A percentile compares a stretch with the other conserved stretches of the same genome.
These are phyloP conservation scores for Sinelater perroti DNA, from an alignment of 2,888 invertebrate species.

Conservation along the genomic window DNA sequence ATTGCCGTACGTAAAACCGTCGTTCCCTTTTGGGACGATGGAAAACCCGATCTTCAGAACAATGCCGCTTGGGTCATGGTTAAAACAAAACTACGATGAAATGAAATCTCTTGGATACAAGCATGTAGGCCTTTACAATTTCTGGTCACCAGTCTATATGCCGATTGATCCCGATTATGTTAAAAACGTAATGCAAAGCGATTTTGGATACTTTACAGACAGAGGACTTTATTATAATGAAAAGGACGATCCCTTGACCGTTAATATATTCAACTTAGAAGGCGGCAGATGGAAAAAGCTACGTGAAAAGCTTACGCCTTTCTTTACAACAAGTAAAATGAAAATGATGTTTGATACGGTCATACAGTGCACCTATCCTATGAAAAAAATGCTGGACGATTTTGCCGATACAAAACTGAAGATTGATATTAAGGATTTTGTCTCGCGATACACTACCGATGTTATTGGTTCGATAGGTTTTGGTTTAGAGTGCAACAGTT, in stretches of 20 bases:
- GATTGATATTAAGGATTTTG: conserved; percentile 59
- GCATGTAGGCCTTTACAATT: conserved; percentile 14
- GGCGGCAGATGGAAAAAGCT: conserved; percentile 68
- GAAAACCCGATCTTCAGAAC: conserved; percentile 13
- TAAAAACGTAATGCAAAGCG: conserved; percentile 63
- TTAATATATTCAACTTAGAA: conserved; percentile 63
- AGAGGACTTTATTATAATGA: conserved; percentile 67
- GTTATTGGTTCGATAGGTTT: conserved; percentile 68
- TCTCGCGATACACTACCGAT: conserved; percentile 64
- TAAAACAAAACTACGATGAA: conserved; percentile 14
- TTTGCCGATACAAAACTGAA: conserved; percentile 49
- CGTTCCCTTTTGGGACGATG: conserved; percentile 27
- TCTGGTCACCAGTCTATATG: conserved; percentile 31
- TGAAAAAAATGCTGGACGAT: conserved; percentile 4
- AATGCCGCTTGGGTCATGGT: background rate
- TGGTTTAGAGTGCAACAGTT: conserved; percentile 60
- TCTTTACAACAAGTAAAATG: conserved; percentile 41
- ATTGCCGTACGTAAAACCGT: conserved; percentile 15
- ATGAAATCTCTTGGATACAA: conserved; percentile 19
- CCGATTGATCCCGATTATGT: conserved; percentile 35
- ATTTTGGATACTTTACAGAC: conserved; percentile 68
- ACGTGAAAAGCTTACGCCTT: conserved; percentile 64
- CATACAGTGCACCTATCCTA: background rate
- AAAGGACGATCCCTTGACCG: conserved; percentile 65
- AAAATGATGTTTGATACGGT: conserved; percentile 57